These are phyloP conservation scores for Dolichopus griseipennis DNA, from an alignment of 2,888 invertebrate genomes.

Conservation along the genomic window DNA sequence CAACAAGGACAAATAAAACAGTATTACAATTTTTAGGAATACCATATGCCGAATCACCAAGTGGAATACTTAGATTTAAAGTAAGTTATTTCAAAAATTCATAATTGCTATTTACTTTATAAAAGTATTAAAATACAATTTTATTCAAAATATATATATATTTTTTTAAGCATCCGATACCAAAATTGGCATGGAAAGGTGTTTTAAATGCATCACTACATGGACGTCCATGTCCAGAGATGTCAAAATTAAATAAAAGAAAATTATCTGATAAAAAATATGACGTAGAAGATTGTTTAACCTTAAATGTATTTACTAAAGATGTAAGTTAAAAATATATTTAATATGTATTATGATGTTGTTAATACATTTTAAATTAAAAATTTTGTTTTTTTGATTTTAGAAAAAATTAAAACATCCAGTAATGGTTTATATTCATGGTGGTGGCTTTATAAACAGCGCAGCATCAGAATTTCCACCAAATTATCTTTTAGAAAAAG, in stretches of 20 bases:
- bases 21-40: slow-evolving; percentile 38
- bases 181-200: slow-evolving; percentile 33
- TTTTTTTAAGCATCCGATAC: slow-evolving; percentile 30
- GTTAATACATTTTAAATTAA: background rate
- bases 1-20: slow-evolving; percentile 33
- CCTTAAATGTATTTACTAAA: slow-evolving; percentile 38
- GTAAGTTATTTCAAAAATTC: slow-evolving; percentile 22
- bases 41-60: slow-evolving; percentile 39
- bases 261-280: slow-evolving; percentile 22
- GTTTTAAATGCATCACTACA: slow-evolving; percentile 30
- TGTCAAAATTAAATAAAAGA: slow-evolving; percentile 26
- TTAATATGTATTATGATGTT: background rate
- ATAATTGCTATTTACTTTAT: background rate
- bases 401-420: slow-evolving; percentile 34
- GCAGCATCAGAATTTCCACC: slow-evolving; percentile 39
- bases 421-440: slow-evolving; percentile 44
- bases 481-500: slow-evolving; percentile 42
- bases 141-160: slow-evolving; percentile 4
- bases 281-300: slow-evolving; percentile 40
- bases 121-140: too few species aligned
- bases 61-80: slow-evolving; percentile 31
- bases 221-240: slow-evolving; percentile 37
- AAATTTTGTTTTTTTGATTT: background rate
- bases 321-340: slow-evolving; percentile 28
- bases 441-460: slow-evolving; percentile 42